phyloP scores from a whole-genome alignment of 1,140 invertebrate genomes.

The Leptinotarsa lineolata region DNA sequence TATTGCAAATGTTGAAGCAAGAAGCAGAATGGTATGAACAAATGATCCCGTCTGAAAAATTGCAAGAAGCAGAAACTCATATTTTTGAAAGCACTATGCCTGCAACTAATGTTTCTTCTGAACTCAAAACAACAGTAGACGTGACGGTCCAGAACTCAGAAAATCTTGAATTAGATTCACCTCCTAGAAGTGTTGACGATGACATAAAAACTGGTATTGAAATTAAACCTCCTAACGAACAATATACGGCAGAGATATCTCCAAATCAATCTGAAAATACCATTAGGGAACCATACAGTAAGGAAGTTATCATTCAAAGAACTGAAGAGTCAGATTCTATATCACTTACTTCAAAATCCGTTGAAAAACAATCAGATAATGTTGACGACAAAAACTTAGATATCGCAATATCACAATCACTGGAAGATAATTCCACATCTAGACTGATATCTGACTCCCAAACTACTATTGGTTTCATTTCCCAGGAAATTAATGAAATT shows the following conservation, averaged over 20 bases:
- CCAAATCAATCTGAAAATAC: too few relatives aligned
- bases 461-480: not conserved
- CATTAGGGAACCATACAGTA: too few relatives aligned
- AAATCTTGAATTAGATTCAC: not conserved
- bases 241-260: not conserved
- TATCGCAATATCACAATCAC: not conserved
- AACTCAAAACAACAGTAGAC: not conserved
- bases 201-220: not conserved
- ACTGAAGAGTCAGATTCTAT: too few relatives aligned
- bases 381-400: not conserved
- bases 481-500: not conserved
- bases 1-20: not conserved
- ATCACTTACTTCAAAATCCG: too few relatives aligned
- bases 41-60: not conserved
- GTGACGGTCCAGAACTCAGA: not conserved
- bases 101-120: not conserved
- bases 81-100: not conserved
- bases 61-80: not conserved
- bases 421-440: not conserved
- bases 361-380: not conserved
- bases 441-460: not conserved
- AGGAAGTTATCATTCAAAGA: too few relatives aligned
- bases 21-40: conserved; percentile 19
- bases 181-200: not conserved
- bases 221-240: not conserved